phyloP scores from a whole-genome alignment of 2,797 vertebrate species.

The Mus minutoides region DNA sequence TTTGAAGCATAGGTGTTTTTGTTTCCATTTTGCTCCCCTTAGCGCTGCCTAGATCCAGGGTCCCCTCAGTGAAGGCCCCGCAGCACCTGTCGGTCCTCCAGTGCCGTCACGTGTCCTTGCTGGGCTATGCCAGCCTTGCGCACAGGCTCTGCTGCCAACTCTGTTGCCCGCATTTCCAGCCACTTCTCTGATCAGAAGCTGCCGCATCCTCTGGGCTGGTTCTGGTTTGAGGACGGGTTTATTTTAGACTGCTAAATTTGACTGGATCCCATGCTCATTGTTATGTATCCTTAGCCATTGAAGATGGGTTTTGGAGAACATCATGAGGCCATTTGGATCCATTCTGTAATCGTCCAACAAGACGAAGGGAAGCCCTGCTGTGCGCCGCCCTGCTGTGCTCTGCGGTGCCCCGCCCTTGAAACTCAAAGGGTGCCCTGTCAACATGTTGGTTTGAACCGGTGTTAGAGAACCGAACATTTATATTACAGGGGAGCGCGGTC shows the following conservation, averaged over 20 bases:
- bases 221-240: neutral
- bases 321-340: neutral
- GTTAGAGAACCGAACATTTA: conserved; percentile 7
- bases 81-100: neutral
- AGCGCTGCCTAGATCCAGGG: neutral
- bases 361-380: conserved; percentile 18
- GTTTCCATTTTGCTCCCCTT: neutral
- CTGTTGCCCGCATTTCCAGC: neutral
- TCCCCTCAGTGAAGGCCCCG: neutral
- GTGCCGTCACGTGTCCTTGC: neutral
- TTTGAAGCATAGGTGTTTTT: neutral
- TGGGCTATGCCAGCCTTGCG: neutral
- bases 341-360: conserved; percentile 20
- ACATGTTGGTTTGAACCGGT: neutral
- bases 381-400: too few species aligned
- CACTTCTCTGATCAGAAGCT: conserved; percentile 4
- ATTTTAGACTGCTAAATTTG: conserved; percentile 39
- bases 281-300: neutral
- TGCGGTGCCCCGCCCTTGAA: too few species aligned
- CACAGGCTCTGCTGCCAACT: neutral
- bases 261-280: neutral
- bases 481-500: neutral
- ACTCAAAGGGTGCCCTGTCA: neutral
- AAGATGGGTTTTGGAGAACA: neutral
- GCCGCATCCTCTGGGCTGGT: neutral